Evolutionary conservation across 2,113 vertebrate species (phyloP), one percentile per base, ranked within the genome.

Genomic region (Crotalus viridis): DNA sequence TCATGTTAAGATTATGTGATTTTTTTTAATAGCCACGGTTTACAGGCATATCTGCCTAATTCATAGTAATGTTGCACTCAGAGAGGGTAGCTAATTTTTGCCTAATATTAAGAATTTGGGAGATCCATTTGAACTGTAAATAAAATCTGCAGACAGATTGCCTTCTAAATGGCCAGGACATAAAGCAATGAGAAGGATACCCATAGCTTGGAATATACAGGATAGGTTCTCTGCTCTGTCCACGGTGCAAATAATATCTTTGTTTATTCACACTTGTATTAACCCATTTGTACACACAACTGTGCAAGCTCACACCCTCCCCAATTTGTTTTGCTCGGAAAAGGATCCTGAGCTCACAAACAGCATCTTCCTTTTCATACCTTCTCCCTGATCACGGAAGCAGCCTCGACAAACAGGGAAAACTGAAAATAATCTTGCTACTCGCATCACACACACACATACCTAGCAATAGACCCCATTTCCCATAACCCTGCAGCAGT

Each of bases 401-500:
- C 94, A 94, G 74, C 94, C 92, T 94, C 92, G 94, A 95, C 93
- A 90, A 94, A 94, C 91, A 92, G 94, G 94, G 89, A 57, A 95
- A 96, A 95, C 96, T 94, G 90, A 95, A 93, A 94, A 93, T 94
- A 88, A 95, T 96, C 95, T 96, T 95, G 90, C 96, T 94, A 95
- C 95, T 96, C 96, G 97, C 88, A n/a, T 64, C 10, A 3, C 26
- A 64, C 26, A 64, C 48, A 96, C 89, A 9, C 46, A 48, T 1
- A 74, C 69, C 13, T 5, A 10, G 15, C 94, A 95, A 96, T 96
- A 94, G 96, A 94, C 89, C 94, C 96, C 96, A 96, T 96, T 96
- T 96, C 97, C 96, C 96, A 97, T 94, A 97, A 97, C 97, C 98
- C 97, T 97, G 96, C 95, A 97, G 96, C 98, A 98, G 97, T 97